These are phyloP conservation scores for Scarus forsteni DNA, from an alignment of 2,797 vertebrate species.

Conservation along the genomic window DNA sequence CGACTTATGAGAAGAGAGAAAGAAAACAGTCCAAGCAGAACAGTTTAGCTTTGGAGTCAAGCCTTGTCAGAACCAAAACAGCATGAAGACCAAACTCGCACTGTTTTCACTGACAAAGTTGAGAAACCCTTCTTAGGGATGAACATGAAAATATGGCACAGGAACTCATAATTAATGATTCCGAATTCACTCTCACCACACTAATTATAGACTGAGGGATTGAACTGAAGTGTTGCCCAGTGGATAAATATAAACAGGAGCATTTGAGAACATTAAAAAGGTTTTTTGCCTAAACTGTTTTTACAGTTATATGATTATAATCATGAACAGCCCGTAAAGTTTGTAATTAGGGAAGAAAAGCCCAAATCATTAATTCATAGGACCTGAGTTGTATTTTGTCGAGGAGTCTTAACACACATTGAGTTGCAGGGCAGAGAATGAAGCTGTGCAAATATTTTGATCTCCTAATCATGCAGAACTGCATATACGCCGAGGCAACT, in stretches of 20 bases:
- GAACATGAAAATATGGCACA: neutral
- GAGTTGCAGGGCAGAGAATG: slow-evolving; percentile 18
- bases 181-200: neutral
- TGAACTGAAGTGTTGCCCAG: neutral
- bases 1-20: too few relatives aligned
- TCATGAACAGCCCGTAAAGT: too few relatives aligned
- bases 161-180: too few relatives aligned
- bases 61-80: too few relatives aligned
- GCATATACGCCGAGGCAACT: neutral
- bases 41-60: too few relatives aligned
- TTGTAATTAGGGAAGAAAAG: neutral
- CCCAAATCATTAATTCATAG: neutral
- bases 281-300: too few relatives aligned
- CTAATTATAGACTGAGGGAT: neutral
- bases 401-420: neutral
- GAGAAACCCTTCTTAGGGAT: neutral
- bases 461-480: neutral
- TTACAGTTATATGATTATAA: too few relatives aligned
- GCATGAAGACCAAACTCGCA: too few relatives aligned
- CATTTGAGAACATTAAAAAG: too few relatives aligned
- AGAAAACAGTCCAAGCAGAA: too few relatives aligned
- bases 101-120: neutral
- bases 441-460: slow-evolving; percentile 28
- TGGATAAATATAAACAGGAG: too few relatives aligned
- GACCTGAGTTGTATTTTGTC: neutral